phyloP scores from a whole-genome alignment of 1,140 invertebrate genomes.

The Lepidurus couesii region DNA sequence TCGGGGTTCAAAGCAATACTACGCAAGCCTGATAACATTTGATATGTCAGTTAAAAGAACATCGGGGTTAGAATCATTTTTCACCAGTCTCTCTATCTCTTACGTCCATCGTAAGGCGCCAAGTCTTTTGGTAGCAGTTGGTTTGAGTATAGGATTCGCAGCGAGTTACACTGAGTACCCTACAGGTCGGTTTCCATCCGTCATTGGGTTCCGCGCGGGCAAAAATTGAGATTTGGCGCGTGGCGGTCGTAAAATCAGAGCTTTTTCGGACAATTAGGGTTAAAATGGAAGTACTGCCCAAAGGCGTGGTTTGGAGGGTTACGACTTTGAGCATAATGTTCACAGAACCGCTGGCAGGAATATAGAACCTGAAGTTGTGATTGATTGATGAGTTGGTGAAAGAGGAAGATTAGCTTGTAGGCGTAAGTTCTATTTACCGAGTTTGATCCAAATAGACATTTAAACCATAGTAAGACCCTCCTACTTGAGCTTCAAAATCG shows the following conservation, averaged over 20 bases:
- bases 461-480: constrained; percentile 27
- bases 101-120: constrained; percentile 29
- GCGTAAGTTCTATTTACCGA: constrained; percentile 25
- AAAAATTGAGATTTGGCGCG: background rate
- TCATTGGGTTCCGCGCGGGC: background rate
- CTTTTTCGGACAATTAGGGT: background rate
- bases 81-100: constrained; percentile 26
- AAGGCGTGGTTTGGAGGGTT: background rate
- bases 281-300: background rate
- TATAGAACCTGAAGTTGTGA: background rate
- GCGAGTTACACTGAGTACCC: constrained; percentile 6
- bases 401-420: background rate
- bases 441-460: constrained; percentile 23
- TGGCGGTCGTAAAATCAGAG: background rate
- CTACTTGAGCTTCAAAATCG: constrained; percentile 25
- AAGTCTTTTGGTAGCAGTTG: constrained; percentile 15
- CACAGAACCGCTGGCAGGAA: background rate
- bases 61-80: background rate
- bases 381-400: background rate
- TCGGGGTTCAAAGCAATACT: constrained; percentile 31
- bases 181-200: background rate
- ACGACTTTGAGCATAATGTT: background rate
- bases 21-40: constrained; percentile 29
- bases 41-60: background rate
- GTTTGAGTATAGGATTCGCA: background rate